Base-by-base conservation (phyloP, 2,797 vertebrate species). In the Parauchenoglanis ngamensis region DNA sequence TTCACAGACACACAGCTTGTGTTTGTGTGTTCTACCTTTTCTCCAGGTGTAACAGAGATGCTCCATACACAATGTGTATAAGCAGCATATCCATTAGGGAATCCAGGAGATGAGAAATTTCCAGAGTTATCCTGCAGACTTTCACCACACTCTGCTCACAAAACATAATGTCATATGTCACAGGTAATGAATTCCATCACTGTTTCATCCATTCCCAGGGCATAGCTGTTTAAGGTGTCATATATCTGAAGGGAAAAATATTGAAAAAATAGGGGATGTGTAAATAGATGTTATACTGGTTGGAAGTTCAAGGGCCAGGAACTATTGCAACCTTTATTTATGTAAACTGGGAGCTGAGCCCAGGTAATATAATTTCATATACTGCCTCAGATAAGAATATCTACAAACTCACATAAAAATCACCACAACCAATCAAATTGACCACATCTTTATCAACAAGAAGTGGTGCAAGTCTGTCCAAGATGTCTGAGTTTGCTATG, bases 41-140 rank as follows among this genome's bases (percentile, higher is more conserved):
- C 98, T 88, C 98, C 98, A 0, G 98, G 98, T 2, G 98, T 99
- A 94, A 99, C 98, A 0, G 98, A 99, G 94, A 99, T 98, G 91
- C 98, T 97, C 98, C 98, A 99, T 89, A 99, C 95, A 84, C 98
- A 99, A 95, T 99, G 97, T 96, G 97, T 98, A 93, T 99, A 98
- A 44, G 98, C 97, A 0, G 97, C 97, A 93, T 99, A 99, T 80
- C 98, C 98, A 0, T 99, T 98, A 87, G 98, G 98, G 92, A 97
- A 99, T n/a, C 98, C 97, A 0, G 98, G 98, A 31, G 98, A 99
- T 21, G 98, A 99, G 92, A 99, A 98, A 94, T 99, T 99, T 86
- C 98, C 98, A 19, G 96, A 97, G 94, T 98, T 98, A 88, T 99
- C 98, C 93, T 99, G 98, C 59, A 99, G 95, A 1, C 97, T 99